Evolutionary conservation across 2,888 invertebrate genomes (phyloP).

Genomic region (Protonemura montana): DNA sequence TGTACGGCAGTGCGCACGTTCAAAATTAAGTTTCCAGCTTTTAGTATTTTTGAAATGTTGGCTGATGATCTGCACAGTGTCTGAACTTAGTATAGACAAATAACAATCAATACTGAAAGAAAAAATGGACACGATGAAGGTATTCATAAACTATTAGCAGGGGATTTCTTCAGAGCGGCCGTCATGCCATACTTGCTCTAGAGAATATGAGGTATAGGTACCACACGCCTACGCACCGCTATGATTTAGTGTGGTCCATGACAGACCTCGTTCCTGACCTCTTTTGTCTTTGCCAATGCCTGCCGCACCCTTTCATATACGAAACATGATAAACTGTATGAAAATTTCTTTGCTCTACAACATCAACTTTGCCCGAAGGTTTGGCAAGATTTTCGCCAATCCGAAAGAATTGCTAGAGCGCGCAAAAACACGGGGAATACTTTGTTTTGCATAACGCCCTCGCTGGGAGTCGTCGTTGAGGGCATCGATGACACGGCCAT

Average conservation of each 20-base stretch:
- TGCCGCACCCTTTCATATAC: neutral
- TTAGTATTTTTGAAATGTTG: neutral
- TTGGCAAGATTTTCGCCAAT: neutral
- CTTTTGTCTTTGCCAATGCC: neutral
- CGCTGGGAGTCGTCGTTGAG: neutral
- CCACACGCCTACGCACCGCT: neutral
- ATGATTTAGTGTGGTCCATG: neutral
- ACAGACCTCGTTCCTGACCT: neutral
- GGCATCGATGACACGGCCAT: neutral
- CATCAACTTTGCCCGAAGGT: neutral
- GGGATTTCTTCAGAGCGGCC: neutral
- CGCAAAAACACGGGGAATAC: neutral
- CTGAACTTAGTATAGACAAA: too few species aligned
- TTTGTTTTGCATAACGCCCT: neutral
- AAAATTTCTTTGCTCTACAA: neutral
- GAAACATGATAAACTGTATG: conserved; percentile 4
- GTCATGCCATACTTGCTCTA: neutral
- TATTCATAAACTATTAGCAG: neutral
- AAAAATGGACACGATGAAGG: neutral
- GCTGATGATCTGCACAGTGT: too few species aligned
- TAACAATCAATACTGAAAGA: too few species aligned
- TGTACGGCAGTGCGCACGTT: neutral
- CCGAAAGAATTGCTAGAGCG: neutral
- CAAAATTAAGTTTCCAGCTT: neutral
- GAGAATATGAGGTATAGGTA: neutral